Evolutionary conservation across 2,888 invertebrate species (phyloP).

Genomic region (Neoaliturus tenellus): DNA sequence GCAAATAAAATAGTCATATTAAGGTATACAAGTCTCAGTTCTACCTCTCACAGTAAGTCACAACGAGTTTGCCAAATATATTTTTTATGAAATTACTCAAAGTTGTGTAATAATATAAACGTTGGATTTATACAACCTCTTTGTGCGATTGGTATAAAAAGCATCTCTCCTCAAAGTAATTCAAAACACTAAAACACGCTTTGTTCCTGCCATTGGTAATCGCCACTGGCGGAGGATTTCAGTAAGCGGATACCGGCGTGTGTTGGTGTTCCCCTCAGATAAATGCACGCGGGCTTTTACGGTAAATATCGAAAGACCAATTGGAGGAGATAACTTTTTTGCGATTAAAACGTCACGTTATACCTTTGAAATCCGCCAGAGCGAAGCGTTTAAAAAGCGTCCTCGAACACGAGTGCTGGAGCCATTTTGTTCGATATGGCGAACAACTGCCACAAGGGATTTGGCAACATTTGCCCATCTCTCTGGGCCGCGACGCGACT

Average conservation of each 20-base stretch:
- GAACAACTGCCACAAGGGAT: constrained; percentile 48
- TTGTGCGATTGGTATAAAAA: too few relatives aligned
- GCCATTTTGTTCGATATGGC: constrained; percentile 36
- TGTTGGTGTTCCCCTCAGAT: background rate
- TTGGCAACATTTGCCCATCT: constrained; percentile 45
- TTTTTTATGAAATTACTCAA: too few relatives aligned
- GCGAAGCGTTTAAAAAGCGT: constrained; percentile 50
- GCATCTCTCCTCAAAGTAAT: background rate
- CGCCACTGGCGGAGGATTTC: constrained; percentile 2
- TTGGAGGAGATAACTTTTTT: constrained; percentile 45
- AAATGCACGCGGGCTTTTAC: constrained; percentile 2
- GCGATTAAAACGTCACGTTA: constrained; percentile 18
- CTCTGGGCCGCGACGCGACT: background rate
- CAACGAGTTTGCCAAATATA: too few relatives aligned
- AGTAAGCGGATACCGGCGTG: background rate
- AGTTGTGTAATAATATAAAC: too few relatives aligned
- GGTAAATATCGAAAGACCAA: constrained; percentile 36
- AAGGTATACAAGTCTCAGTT: too few relatives aligned
- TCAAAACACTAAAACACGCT: background rate
- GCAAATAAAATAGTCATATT: too few relatives aligned
- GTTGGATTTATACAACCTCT: too few relatives aligned
- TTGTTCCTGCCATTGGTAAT: background rate
- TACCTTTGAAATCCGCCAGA: constrained; percentile 40
- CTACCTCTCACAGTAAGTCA: too few relatives aligned
- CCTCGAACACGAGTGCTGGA: constrained; percentile 40